Evolutionary conservation across 2,888 invertebrate genomes (phyloP), one percentile per base, ranked within the genome.

Genomic region (Oxytorus armatus): DNA sequence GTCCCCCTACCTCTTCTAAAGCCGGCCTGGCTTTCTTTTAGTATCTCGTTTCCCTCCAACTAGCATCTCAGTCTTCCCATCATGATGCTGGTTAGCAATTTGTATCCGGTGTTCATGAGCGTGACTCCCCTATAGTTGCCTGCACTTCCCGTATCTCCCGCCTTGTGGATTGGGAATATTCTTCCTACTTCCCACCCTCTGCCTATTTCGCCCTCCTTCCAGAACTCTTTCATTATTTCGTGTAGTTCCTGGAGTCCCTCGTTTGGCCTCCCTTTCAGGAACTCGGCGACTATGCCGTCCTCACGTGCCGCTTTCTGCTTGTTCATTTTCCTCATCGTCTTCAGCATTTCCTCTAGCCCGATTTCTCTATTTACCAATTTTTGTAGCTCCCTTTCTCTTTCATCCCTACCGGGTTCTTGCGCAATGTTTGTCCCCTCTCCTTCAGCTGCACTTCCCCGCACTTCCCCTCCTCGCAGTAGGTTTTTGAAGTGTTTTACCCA

Each of bases 1-100:
- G 55, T 55, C 10, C 33, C 55, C 33, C 55, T 14, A 0, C 55
- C 55, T 5, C 33, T 11, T 16, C 55, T n/a, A n/a, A 55, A 55
- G 4, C 55, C 55, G 4, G 29, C 55, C 8, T 55, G 55, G 1
- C 55, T 29, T 33, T 55, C 55, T 7, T 10, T 14, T 1, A 55
- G 7, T 5, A 29, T 14, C 1, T 14, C 8, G 7, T 33, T 29
- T 2, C 29, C 16, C 16, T 33, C 33, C 33, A 55, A 1, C 55
- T 14, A 29, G 1, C 7, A 55, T 11, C 16, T 55, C 7, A 55
- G 7, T 7, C 55, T 23, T 14, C 29, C 29, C 5, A 14, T 55
- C 0, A 33, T 16, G 14, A 55, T 55, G 0, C 29, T 55, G 7
- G 29, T 16, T 1, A 55, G 55, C 16, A 55, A 8, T 8, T 55